Base-by-base conservation (phyloP, 2,888 invertebrate genomes). In the Eupelmus urozonus region DNA sequence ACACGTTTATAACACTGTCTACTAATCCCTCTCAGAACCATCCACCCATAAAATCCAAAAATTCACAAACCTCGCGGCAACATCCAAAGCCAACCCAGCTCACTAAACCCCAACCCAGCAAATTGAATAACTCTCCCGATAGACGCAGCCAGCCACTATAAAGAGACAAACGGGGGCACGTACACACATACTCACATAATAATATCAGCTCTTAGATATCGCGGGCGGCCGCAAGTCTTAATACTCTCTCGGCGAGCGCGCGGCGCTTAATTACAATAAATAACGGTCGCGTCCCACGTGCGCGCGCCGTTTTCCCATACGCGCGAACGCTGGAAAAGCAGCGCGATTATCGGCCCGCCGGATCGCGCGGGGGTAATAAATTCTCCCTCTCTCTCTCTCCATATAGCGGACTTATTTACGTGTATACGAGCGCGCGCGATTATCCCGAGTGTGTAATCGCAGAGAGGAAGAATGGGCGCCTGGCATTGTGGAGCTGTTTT, bases 251-350 rank as follows among this genome's bases (percentile, higher is more conserved):
- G 4, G 4, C 42, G 25, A n/a, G n/a, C n/a, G 25, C 63, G 16
- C 16, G 73, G 49, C 40, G 65, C 60, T 67, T 75, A 67, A 67
- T 75, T 75, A 75, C 67, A 67, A 75, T 75, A 67, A 75, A 66
- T 75, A 75, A 66, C 74, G 59, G 49, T 66, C 65, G 65, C 65
- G 67, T 75, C 74, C 74, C 74, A 75, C 74, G 74, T 67, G 40
- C 59, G 25, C 25, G 5, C 29, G 60, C 66, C 13, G 51, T 66
- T 67, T 75, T 75, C 74, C 74, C 74, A 75, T 75, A 67, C 59
- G 75, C 60, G 60, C 40, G 18, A 16, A 23, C 13, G 49, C 23
- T 45, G n/a, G 3, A 71, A 63, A 53, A 72, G 67, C 75, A 42
- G 67, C 75, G 53, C 67, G 66, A 75, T 60, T 75, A 75, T 75